Evolutionary conservation across 1,140 invertebrate species (phyloP).

Genomic region (Leptopilina clavipes): DNA sequence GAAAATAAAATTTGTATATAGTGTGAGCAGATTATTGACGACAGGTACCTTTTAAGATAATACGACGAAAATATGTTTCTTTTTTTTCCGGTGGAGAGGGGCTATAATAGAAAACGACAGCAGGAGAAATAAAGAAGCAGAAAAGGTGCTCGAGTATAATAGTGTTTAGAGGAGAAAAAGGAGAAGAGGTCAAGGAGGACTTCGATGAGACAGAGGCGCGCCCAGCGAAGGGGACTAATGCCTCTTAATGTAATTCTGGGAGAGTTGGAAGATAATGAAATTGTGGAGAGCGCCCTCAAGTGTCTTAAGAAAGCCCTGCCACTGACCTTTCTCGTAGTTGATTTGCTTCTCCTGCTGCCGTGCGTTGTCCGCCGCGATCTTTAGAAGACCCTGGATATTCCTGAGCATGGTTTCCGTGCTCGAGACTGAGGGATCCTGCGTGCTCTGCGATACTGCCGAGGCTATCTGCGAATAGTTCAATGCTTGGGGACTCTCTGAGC

Average conservation of each 20-base stretch:
- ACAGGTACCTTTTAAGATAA: constrained; percentile 25
- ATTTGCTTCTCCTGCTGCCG: constrained; percentile 95
- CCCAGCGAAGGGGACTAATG: constrained; percentile 60
- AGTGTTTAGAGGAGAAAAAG: constrained; percentile 28
- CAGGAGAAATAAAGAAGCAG: constrained; percentile 23
- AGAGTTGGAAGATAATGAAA: constrained; percentile 74
- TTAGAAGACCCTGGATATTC: constrained; percentile 95
- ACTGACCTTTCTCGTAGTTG: constrained; percentile 95
- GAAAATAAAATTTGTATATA: too few relatives aligned
- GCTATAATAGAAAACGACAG: constrained; percentile 12
- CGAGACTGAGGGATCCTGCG: constrained; percentile 78
- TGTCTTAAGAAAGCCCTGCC: constrained; percentile 75
- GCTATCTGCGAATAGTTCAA: constrained; percentile 83
- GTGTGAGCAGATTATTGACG: background rate
- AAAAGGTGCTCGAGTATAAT: constrained; percentile 7
- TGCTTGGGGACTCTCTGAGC: constrained; percentile 79
- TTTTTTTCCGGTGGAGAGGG: background rate
- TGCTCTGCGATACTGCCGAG: constrained; percentile 69
- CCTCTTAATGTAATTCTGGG: constrained; percentile 72
- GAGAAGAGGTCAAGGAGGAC: constrained; percentile 34
- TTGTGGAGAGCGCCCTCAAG: constrained; percentile 74
- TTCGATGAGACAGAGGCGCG: constrained; percentile 33
- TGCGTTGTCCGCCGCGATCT: constrained; percentile 96
- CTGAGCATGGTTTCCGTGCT: constrained; percentile 94
- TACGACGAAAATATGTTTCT: background rate